Percentiles rank a stretch among this genome's conserved stretches.
These are phyloP conservation scores for Pollenia labialis DNA, from an alignment of 2,888 invertebrate species.

Conservation along the genomic window DNA sequence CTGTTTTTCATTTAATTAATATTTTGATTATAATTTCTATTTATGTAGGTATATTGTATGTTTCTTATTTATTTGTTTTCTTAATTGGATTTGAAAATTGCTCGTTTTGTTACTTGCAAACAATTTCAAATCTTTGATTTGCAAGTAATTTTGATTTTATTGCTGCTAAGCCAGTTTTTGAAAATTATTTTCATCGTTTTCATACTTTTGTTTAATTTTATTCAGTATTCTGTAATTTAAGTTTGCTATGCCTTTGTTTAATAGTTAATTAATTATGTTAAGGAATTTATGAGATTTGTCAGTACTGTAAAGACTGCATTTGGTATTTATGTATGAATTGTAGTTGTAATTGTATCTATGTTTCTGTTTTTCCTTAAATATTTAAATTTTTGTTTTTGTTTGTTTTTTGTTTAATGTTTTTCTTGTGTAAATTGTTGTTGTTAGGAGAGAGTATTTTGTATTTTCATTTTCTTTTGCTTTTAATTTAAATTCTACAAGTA, in stretches of 20 bases:
- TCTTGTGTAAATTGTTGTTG: background rate
- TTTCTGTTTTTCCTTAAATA: background rate
- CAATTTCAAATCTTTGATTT: constrained; percentile 68
- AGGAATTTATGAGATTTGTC: background rate
- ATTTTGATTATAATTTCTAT: constrained; percentile 47
- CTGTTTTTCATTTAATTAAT: constrained; percentile 35
- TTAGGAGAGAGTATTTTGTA: background rate
- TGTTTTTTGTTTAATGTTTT: background rate
- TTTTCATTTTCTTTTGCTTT: constrained; percentile 33
- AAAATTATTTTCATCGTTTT: constrained; percentile 22
- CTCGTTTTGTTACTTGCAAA: constrained; percentile 47
- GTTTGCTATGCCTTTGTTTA: background rate
- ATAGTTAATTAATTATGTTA: background rate
- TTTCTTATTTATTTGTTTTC: constrained; percentile 55
- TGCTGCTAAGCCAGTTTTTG: constrained; percentile 82
- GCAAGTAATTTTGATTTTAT: constrained; percentile 82
- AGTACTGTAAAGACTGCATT: no score
- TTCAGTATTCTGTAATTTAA: background rate
- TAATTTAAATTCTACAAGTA: constrained; percentile 37
- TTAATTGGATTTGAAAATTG: constrained; percentile 46
- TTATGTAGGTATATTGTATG: constrained; percentile 57
- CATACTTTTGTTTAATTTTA: constrained; percentile 1
- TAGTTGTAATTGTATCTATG: background rate
- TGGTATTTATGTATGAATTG: constrained; percentile 36
- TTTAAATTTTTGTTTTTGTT: background rate